phyloP scores from a whole-genome alignment of 2,797 vertebrate genomes.

The Rousettus madagascariensis region DNA sequence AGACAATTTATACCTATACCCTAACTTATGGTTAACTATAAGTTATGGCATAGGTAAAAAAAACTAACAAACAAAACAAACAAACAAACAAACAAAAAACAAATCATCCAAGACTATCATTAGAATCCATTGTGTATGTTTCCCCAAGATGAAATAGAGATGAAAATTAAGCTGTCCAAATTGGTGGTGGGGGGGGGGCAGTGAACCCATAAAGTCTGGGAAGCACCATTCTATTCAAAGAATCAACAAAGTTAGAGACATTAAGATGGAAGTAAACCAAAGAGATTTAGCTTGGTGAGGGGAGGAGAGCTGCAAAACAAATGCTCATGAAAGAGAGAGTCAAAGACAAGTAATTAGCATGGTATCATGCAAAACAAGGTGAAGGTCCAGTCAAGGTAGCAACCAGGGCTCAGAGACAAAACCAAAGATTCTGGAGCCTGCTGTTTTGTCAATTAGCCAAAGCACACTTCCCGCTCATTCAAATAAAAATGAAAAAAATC shows the following conservation, averaged over 20 bases:
- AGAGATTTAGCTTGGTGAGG: background rate
- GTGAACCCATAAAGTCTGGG: background rate
- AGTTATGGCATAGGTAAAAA: no score
- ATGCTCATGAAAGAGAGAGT: background rate
- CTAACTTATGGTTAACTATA: background rate
- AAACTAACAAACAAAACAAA: no score
- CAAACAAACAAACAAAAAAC: no score
- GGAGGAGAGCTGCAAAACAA: background rate
- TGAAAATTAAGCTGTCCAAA: background rate
- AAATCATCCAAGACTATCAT: background rate
- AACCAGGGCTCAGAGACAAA: background rate
- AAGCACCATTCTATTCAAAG: background rate
- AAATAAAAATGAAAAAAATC: background rate
- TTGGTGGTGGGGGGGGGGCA: background rate
- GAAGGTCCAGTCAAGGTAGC: background rate
- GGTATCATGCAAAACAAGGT: background rate
- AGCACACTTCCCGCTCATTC: background rate
- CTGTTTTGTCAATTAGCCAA: background rate
- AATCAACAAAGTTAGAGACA: background rate
- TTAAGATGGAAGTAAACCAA: constrained; percentile 6
- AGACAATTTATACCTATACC: background rate
- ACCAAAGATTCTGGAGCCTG: background rate
- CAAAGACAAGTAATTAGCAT: background rate
- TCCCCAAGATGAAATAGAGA: constrained; percentile 32
- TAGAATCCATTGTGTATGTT: background rate